A percentile compares a stretch with the other conserved stretches of the same genome.
Conservation (phyloP, 2,113 vertebrate genomes). For the Campylomormyrus tamandua region DNA sequence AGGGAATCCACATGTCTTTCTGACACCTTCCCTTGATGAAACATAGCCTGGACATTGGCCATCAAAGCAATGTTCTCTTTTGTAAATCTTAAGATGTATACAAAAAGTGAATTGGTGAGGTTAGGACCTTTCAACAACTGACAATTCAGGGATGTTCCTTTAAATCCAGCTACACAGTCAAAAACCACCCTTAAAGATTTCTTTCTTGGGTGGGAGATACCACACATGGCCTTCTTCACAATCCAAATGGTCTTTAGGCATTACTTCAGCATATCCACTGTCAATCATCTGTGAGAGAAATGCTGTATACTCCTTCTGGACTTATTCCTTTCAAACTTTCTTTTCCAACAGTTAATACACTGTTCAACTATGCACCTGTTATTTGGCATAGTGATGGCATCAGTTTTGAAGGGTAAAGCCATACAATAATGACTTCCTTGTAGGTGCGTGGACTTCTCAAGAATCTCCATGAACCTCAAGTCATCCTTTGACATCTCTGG, state of each 20-base stretch:
- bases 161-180: not conserved
- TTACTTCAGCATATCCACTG: conserved; percentile 3
- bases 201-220: no score
- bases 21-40: no score
- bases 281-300: not conserved
- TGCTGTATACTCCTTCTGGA: not conserved
- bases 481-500: conserved; percentile 13
- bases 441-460: not conserved
- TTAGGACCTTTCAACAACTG: conserved; percentile 15
- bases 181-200: no score
- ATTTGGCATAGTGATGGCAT: conserved; percentile 2
- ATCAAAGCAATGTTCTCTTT: no score
- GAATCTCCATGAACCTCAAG: not conserved
- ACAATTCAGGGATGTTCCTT: conserved; percentile 15
- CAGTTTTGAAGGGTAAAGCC: conserved; percentile 8
- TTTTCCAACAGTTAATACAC: not conserved
- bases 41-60: no score
- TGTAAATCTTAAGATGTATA: no score
- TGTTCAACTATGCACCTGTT: not conserved
- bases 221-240: no score
- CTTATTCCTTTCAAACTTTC: not conserved
- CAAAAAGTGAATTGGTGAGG: not conserved
- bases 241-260: not conserved
- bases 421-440: conserved; percentile 9
- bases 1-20: no score